phyloP scores from a whole-genome alignment of 2,888 invertebrate genomes.

The Automeris io region DNA sequence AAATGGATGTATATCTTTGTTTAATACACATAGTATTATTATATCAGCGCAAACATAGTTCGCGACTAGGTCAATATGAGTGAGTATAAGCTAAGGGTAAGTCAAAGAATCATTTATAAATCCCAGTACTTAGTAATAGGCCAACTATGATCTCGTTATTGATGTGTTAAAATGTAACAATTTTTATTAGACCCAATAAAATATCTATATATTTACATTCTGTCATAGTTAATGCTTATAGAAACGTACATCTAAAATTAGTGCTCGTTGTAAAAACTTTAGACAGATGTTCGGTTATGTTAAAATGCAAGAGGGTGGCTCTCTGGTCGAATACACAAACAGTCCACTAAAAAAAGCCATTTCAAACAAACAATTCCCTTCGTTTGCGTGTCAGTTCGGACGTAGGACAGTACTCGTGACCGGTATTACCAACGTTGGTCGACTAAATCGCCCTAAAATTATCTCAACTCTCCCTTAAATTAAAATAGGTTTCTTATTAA shows the following conservation, averaged over 20 bases:
- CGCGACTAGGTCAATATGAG: too few relatives aligned
- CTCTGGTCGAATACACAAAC: slow-evolving; percentile 25
- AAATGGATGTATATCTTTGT: too few relatives aligned
- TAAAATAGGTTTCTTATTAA: too few relatives aligned
- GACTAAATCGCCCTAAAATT: too few relatives aligned
- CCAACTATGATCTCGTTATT: background rate
- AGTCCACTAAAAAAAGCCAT: slow-evolving; percentile 32
- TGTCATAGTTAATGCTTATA: background rate
- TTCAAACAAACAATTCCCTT: slow-evolving; percentile 35
- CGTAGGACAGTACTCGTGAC: background rate
- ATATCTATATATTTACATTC: background rate
- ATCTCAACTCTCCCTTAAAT: too few relatives aligned
- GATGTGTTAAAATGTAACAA: background rate
- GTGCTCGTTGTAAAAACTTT: slow-evolving; percentile 3
- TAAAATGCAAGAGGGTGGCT: slow-evolving; percentile 18
- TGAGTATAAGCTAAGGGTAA: too few relatives aligned
- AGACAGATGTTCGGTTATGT: slow-evolving; percentile 6
- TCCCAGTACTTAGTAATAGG: too few relatives aligned
- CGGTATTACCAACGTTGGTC: too few relatives aligned
- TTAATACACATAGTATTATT: too few relatives aligned
- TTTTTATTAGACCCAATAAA: too few relatives aligned
- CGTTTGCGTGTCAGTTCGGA: slow-evolving; percentile 18
- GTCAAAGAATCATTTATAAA: background rate
- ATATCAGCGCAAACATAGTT: too few relatives aligned
- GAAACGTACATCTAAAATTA: background rate